These are phyloP conservation scores for Phoxinus dragarum DNA, from an alignment of 2,797 vertebrate species.

Conservation along the genomic window DNA sequence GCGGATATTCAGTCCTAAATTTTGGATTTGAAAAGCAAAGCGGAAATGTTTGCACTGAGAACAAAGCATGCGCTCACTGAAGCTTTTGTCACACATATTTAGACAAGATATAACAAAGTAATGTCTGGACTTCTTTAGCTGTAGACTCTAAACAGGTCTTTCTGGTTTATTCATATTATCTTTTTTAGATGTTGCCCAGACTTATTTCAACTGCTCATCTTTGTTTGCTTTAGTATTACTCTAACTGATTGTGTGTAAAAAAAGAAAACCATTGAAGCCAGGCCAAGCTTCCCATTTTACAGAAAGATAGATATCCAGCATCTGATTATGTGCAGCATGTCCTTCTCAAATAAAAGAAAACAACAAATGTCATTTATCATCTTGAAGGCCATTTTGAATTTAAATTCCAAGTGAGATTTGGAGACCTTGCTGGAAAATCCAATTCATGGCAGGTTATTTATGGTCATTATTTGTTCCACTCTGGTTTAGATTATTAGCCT, in stretches of 20 bases:
- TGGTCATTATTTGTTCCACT: not conserved
- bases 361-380: not conserved
- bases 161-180: not conserved
- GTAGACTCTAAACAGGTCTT: not conserved
- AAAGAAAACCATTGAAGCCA: not conserved
- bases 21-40: not conserved
- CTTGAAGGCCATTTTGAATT: constrained; percentile 4
- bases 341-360: not conserved
- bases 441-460: not conserved
- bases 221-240: not conserved
- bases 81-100: not conserved
- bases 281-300: not conserved
- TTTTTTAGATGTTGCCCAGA: not conserved
- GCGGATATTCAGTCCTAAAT: not conserved
- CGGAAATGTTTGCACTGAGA: not conserved
- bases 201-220: not conserved
- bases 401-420: not conserved
- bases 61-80: not conserved
- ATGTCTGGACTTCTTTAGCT: not conserved
- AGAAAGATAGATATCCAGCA: too few relatives aligned
- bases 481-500: not conserved
- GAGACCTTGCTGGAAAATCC: not conserved
- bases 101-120: not conserved
- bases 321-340: not conserved
- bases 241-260: not conserved